Percentiles rank a stretch among this genome's conserved stretches.
Conservation (phyloP, 2,113 vertebrate genomes). For the Gobius niger region DNA sequence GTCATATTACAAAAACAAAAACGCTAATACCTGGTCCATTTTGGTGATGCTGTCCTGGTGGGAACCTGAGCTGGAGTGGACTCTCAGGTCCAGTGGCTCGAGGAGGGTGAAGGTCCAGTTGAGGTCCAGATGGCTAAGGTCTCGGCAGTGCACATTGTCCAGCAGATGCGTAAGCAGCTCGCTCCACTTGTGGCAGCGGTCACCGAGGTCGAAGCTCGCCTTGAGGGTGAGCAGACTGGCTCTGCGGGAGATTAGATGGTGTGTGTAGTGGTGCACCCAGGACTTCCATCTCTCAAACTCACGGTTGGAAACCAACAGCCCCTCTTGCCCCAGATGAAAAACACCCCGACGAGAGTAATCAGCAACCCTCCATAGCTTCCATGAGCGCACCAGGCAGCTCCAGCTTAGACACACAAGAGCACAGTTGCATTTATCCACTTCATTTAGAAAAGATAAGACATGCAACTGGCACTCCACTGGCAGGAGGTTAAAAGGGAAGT, state of each 20-base stretch:
- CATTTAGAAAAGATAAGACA: conserved; percentile 78
- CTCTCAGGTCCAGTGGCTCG: conserved; percentile 78
- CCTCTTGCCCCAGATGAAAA: conserved; percentile 76
- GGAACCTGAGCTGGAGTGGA: conserved; percentile 67
- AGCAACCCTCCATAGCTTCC: conserved; percentile 81
- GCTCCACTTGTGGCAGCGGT: conserved; percentile 77
- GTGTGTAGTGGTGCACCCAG: conserved; percentile 81
- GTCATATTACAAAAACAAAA: background rate
- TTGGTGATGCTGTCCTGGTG: conserved; percentile 71
- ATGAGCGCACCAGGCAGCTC: conserved; percentile 79
- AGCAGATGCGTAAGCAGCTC: conserved; percentile 78
- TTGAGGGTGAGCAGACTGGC: conserved; percentile 79
- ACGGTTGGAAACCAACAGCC: conserved; percentile 75
- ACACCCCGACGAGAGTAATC: conserved; percentile 81
- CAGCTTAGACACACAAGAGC: conserved; percentile 80
- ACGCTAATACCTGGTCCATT: conserved; percentile 70
- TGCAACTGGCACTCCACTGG: conserved; percentile 83
- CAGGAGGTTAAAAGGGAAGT: conserved; percentile 78
- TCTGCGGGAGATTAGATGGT: conserved; percentile 75
- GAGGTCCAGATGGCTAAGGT: conserved; percentile 80
- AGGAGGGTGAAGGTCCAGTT: conserved; percentile 83
- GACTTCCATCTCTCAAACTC: conserved; percentile 78
- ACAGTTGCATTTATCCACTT: conserved; percentile 81
- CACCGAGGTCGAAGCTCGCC: conserved; percentile 77
- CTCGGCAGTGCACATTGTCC: conserved; percentile 80